Evolutionary conservation across 2,113 vertebrate species (phyloP).

Genomic region (Harpagus bidentatus): DNA sequence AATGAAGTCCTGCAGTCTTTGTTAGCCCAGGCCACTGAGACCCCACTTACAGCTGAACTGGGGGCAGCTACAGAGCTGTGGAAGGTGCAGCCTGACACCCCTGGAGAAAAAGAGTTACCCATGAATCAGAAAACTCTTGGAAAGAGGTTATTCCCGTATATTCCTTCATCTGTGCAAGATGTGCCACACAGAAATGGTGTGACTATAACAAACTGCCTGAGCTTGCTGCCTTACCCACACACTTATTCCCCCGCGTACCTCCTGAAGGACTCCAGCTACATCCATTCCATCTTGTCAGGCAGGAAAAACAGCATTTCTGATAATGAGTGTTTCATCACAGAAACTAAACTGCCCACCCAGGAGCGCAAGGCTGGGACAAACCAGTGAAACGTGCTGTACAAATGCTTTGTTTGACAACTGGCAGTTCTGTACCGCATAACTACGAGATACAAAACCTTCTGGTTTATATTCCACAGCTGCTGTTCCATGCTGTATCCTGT

Average conservation of each 20-base stretch:
- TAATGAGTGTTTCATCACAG: background rate
- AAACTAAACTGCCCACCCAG: background rate
- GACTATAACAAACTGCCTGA: background rate
- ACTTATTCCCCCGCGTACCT: fast-evolving
- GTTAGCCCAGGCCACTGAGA: background rate
- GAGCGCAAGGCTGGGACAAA: background rate
- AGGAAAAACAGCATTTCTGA: background rate
- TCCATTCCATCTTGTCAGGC: background rate
- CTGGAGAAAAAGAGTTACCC: background rate
- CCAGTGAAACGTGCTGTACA: background rate
- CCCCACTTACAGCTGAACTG: background rate
- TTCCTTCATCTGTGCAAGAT: background rate
- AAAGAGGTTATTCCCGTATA: background rate
- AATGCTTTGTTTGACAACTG: background rate
- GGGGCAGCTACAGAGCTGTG: background rate
- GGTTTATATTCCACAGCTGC: background rate
- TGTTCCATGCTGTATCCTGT: fast-evolving
- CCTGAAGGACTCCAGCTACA: background rate
- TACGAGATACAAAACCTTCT: background rate
- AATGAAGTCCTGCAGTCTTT: background rate
- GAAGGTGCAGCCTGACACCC: background rate
- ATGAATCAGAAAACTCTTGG: background rate
- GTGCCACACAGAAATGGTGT: background rate
- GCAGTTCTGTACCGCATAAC: background rate
- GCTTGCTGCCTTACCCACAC: background rate